Percentiles rank a stretch among this genome's conserved stretches.
Conservation (phyloP, 2,113 vertebrate species). For the Ailuropoda melanoleuca region DNA sequence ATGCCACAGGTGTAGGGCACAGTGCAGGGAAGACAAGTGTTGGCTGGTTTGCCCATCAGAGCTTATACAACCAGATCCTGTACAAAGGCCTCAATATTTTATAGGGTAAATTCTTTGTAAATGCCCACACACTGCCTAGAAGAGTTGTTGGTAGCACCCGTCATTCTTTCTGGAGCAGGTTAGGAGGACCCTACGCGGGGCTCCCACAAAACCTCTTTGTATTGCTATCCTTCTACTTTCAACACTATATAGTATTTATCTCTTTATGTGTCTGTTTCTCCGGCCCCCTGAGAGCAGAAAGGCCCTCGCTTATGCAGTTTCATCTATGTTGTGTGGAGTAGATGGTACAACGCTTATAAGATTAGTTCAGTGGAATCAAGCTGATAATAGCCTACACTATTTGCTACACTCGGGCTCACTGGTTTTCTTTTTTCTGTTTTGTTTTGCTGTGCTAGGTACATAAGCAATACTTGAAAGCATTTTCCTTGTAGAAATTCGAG, state of each 20-base stretch:
- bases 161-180: background rate
- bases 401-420: background rate
- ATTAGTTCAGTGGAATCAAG: background rate
- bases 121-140: background rate
- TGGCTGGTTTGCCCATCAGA: background rate
- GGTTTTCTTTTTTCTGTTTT: background rate
- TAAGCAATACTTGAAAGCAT: background rate
- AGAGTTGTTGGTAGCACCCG: background rate
- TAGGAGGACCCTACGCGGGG: rapidly evolving
- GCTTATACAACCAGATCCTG: background rate
- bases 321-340: background rate
- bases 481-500: background rate
- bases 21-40: background rate
- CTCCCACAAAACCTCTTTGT: background rate
- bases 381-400: background rate
- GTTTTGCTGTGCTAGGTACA: background rate
- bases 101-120: background rate
- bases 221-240: background rate
- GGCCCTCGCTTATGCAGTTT: no score
- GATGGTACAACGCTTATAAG: rapidly evolving
- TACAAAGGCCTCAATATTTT: background rate
- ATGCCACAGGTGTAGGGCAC: background rate
- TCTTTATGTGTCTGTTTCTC: background rate
- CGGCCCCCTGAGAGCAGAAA: background rate
- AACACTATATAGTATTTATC: rapidly evolving